Percentiles rank a stretch among this genome's conserved stretches.
Evolutionary conservation across 2,113 vertebrate genomes (phyloP).

Genomic region (Tachuris rubrigastra): DNA sequence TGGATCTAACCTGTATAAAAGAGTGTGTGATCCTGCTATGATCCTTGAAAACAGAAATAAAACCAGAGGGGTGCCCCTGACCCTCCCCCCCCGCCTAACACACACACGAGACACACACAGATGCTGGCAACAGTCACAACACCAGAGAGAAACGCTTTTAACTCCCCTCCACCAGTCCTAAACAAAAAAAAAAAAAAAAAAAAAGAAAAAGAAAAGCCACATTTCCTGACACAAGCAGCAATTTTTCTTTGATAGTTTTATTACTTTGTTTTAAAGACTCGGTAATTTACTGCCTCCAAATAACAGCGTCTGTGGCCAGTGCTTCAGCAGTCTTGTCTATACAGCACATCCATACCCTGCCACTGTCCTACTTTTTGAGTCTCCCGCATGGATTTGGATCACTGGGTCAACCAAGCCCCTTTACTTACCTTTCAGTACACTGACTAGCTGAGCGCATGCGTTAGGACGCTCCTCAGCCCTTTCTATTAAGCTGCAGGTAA

Average conservation of each 20-base stretch:
- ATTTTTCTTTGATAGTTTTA: neutral
- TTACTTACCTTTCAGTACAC: conserved; percentile 27
- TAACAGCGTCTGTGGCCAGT: neutral
- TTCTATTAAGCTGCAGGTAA: neutral
- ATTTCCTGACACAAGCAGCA: conserved; percentile 55
- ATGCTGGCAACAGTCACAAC: conserved; percentile 6
- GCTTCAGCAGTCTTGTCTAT: neutral
- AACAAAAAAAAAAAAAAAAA: neutral
- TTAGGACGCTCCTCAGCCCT: conserved; percentile 3
- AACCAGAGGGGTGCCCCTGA: conserved; percentile 35
- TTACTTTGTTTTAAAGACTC: neutral
- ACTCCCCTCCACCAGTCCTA: conserved; percentile 29
- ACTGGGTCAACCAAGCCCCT: conserved; percentile 1
- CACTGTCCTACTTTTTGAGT: neutral
- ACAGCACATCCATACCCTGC: conserved; percentile 5
- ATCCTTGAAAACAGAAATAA: conserved; percentile 69
- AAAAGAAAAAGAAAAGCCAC: neutral
- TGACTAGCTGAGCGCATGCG: neutral
- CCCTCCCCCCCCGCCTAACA: conserved; percentile 41
- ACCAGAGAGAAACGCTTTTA: conserved; percentile 51
- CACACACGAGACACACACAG: neutral
- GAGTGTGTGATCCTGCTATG: conserved; percentile 72
- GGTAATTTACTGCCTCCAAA: neutral
- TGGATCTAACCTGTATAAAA: conserved; percentile 81
- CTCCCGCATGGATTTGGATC: conserved; percentile 19